These are phyloP conservation scores for Pinctada fucata DNA, from an alignment of 2,888 invertebrate genomes.

Conservation along the genomic window DNA sequence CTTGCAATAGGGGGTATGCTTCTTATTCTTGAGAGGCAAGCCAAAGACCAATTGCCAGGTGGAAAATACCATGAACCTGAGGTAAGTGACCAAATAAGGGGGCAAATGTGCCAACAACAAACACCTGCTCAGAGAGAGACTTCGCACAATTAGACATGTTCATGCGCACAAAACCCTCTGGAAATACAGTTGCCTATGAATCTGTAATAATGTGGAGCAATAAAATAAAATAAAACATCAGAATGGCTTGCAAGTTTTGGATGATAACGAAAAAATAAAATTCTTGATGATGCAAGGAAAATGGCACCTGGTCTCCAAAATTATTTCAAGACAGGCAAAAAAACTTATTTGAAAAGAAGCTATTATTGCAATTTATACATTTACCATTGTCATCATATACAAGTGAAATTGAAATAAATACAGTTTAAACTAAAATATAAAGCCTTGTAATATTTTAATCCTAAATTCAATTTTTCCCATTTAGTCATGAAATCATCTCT, in stretches of 20 bases:
- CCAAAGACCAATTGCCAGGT: constrained; percentile 38
- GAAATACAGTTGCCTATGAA: constrained; percentile 12
- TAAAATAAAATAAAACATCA: constrained; percentile 18
- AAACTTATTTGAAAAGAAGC: constrained; percentile 8
- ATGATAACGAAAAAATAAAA: background rate
- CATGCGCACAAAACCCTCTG: constrained; percentile 28
- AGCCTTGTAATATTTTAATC: no score
- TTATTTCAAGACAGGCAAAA: constrained; percentile 15
- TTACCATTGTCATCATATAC: no score
- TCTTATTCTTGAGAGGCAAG: constrained; percentile 36
- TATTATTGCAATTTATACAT: no score
- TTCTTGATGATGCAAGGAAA: constrained; percentile 27
- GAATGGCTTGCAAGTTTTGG: background rate
- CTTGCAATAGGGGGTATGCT: constrained; percentile 34
- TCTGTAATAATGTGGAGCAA: constrained; percentile 32
- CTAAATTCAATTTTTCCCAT: no score
- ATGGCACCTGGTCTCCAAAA: background rate
- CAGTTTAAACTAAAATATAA: no score
- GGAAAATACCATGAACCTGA: constrained; percentile 28
- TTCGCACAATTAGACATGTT: constrained; percentile 32
- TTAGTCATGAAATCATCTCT: no score
- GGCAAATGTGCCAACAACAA: constrained; percentile 24
- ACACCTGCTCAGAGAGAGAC: constrained; percentile 31
- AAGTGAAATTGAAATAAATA: no score
- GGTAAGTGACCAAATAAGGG: background rate